Evolutionary conservation across 2,113 vertebrate species (phyloP), one percentile per base, ranked within the genome.

Genomic region (Ctenodactylus gundi): DNA sequence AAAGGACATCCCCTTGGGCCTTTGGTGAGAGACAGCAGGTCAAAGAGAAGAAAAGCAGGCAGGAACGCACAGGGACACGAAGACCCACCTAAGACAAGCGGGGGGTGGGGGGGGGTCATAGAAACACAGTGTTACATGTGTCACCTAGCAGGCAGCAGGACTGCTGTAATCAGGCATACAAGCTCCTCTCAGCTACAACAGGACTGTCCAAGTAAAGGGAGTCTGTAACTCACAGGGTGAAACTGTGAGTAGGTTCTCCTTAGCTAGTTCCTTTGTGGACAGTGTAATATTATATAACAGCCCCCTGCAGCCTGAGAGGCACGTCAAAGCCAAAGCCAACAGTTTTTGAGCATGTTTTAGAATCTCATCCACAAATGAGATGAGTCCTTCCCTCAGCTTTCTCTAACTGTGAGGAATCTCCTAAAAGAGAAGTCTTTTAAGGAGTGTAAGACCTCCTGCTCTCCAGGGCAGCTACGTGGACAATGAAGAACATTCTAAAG

Each of bases 101-200:
- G n/a, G n/a, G n/a, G n/a, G n/a, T n/a, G n/a, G n/a, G n/a, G n/a
- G 20, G 9, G 15, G 15, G 8, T 44, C 58, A 14, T 11, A 39
- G 49, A 84, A 25, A n/a, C 29, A 34, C 4, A 13, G 2, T 0
- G 7, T 55, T 8, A 1, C 0, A 0, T 49, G 34, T 36, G 27
- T 44, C 53, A 27, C 17, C 51, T 1, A 21, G 15, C 65, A 53
- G 81, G n/a, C 27, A 41, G 1, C 6, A n/a, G 41, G 18, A 27
- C 64, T 36, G 12, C 41, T 4, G 8, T 27, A 10, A 36, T 65
- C 51, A 82, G 58, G 5, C 49, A 39, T 21, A 82, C 51, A 49
- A 67, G 57, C 34, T 49, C 44, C 25, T 68, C 67, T 41, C 27
- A 10, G 5, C n/a, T 17, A 13, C n/a, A 39, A 34, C 36, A 88